Percentiles rank a stretch among this genome's conserved stretches.
Conservation (phyloP, 2,113 vertebrate genomes). For the Leptobrachium leishanense region DNA sequence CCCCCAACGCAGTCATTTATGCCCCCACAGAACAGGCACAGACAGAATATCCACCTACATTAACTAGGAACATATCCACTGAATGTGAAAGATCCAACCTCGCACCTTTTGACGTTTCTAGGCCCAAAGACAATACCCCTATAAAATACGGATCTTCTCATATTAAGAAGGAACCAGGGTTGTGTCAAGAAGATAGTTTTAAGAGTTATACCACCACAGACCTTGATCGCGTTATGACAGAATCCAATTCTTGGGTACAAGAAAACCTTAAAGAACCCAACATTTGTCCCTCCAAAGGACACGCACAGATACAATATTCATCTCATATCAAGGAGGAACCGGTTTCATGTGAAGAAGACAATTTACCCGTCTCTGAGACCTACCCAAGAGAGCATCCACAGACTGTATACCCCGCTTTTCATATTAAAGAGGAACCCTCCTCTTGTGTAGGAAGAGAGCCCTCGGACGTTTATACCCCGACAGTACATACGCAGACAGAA, state of each 20-base stretch:
- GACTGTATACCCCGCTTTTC: background rate
- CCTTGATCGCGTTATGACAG: background rate
- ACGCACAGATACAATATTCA: background rate
- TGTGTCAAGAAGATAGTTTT: too few relatives aligned
- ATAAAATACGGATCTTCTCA: too few relatives aligned
- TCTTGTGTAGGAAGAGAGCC: background rate
- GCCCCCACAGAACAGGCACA: background rate
- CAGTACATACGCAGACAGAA: background rate
- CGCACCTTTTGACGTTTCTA: too few relatives aligned
- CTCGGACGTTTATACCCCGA: background rate
- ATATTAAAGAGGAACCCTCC: background rate
- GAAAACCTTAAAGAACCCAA: background rate
- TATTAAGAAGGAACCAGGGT: too few relatives aligned
- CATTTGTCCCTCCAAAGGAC: background rate
- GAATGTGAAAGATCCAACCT: too few relatives aligned
- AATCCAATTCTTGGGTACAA: background rate
- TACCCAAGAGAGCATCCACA: background rate
- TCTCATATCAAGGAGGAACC: constrained; percentile 5
- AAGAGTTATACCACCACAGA: background rate
- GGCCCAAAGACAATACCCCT: too few relatives aligned
- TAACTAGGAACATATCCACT: too few relatives aligned
- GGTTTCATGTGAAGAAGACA: constrained; percentile 2
- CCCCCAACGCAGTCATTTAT: background rate
- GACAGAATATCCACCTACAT: background rate
- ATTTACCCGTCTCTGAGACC: background rate